phyloP scores from a whole-genome alignment of 2,113 vertebrate genomes.

The Mohoua ochrocephala region DNA sequence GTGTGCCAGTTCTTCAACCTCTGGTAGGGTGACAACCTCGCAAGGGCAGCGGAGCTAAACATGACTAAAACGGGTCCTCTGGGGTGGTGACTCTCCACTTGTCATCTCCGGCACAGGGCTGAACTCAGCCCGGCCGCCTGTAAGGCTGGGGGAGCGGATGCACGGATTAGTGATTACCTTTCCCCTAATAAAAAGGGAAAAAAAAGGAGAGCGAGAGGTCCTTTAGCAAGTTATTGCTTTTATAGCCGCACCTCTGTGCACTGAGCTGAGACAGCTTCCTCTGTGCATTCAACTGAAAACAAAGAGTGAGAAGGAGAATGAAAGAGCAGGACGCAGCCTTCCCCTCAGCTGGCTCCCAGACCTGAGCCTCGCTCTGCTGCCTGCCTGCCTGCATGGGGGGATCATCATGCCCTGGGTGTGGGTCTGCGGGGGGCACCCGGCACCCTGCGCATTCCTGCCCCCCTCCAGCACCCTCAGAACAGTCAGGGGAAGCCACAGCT shows the following conservation, averaged over 20 bases:
- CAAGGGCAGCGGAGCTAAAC: neutral
- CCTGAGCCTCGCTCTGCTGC: neutral
- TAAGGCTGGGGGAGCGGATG: neutral
- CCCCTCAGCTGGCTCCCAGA: neutral
- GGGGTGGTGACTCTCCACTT: neutral
- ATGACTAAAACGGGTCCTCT: neutral
- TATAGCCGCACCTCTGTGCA: constrained; percentile 32
- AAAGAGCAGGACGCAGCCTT: neutral
- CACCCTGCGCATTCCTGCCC: neutral
- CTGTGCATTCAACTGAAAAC: constrained; percentile 61
- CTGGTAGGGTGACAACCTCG: constrained; percentile 48
- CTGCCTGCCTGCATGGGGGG: neutral
- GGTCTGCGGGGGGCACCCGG: neutral
- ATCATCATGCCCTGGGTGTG: neutral
- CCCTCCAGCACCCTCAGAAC: neutral
- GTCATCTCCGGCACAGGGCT: neutral
- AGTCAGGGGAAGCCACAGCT: neutral
- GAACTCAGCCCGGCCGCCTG: neutral
- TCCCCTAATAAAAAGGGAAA: neutral
- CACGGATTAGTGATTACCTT: constrained; percentile 6
- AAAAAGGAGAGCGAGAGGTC: neutral
- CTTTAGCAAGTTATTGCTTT: constrained; percentile 40
- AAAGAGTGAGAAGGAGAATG: constrained; percentile 58
- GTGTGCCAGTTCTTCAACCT: constrained; percentile 42
- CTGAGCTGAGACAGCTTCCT: constrained; percentile 62